phyloP scores from a whole-genome alignment of 1,140 invertebrate genomes.

The Sesamia nonagrioides region DNA sequence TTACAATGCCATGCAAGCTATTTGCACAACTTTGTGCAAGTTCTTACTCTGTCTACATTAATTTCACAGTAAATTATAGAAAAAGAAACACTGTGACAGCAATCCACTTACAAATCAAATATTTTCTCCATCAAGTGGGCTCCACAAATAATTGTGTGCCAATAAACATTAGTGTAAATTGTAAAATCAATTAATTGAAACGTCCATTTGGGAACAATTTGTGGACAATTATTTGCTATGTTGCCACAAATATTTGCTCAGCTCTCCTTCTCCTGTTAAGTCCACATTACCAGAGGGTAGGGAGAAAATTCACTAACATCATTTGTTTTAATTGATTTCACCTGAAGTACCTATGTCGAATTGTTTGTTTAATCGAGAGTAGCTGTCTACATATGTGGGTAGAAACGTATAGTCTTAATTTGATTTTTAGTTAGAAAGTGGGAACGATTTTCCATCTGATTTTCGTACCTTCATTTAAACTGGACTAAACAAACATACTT shows the following conservation, averaged over 20 bases:
- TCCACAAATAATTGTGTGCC: neutral
- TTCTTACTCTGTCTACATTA: too few relatives aligned
- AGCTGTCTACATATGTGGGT: neutral
- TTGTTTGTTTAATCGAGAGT: neutral
- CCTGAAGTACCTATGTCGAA: too few relatives aligned
- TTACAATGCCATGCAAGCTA: too few relatives aligned
- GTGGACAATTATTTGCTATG: conserved; percentile 34
- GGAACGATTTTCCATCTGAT: neutral
- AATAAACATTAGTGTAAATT: conserved; percentile 30
- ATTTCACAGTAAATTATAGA: neutral
- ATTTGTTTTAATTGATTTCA: conserved; percentile 20
- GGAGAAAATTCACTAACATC: conserved; percentile 17
- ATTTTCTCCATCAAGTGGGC: conserved; percentile 11
- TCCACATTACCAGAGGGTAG: conserved; percentile 27
- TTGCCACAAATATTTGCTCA: conserved; percentile 32
- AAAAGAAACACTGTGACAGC: neutral
- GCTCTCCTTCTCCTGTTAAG: conserved; percentile 12
- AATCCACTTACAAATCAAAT: neutral
- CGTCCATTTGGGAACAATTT: conserved; percentile 24
- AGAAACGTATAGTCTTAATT: neutral
- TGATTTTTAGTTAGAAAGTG: neutral
- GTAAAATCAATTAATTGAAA: conserved; percentile 43
- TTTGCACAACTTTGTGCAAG: too few relatives aligned
- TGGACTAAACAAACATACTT: too few relatives aligned
- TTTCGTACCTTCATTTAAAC: too few relatives aligned